Percentiles rank a stretch among this genome's conserved stretches.
These are phyloP conservation scores for Medauroidea extradentata DNA, from an alignment of 1,140 invertebrate genomes.

Conservation along the genomic window DNA sequence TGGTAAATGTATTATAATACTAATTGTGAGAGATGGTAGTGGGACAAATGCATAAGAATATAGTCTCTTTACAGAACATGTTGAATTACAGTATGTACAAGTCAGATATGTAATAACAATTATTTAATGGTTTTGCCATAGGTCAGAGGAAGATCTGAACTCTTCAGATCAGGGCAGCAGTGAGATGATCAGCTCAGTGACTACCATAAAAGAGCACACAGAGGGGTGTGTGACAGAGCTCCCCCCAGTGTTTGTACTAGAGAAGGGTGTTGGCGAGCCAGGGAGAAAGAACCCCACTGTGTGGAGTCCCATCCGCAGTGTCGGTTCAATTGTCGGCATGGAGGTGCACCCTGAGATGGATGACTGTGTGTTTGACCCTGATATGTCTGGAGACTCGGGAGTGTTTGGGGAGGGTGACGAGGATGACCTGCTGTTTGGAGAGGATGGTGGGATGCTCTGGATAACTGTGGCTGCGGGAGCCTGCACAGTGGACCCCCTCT, in stretches of 20 bases:
- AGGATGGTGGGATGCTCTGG: conserved; percentile 72
- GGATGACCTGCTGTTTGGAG: conserved; percentile 62
- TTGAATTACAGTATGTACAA: no score
- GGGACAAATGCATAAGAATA: no score
- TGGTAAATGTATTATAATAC: no score
- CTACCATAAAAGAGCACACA: conserved; percentile 6
- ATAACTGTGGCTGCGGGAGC: conserved; percentile 74
- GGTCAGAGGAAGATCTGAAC: conserved; percentile 6
- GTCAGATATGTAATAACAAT: no score
- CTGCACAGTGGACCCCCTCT: conserved; percentile 60
- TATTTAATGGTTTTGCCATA: no score
- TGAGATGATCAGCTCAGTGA: background rate
- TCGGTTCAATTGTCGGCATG: conserved; percentile 61
- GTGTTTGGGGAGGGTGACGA: conserved; percentile 72
- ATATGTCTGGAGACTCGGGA: conserved; percentile 59
- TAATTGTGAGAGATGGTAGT: no score
- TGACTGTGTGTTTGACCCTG: conserved; percentile 70
- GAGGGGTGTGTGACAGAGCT: background rate
- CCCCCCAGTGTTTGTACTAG: background rate
- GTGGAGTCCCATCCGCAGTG: conserved; percentile 77
- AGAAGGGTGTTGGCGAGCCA: background rate
- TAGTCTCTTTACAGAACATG: no score
- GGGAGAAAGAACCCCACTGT: conserved; percentile 58
- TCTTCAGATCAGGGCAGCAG: conserved; percentile 3
- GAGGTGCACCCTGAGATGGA: conserved; percentile 71